phyloP scores from a whole-genome alignment of 2,113 vertebrate species.

The Phalacrocorax carbo region DNA sequence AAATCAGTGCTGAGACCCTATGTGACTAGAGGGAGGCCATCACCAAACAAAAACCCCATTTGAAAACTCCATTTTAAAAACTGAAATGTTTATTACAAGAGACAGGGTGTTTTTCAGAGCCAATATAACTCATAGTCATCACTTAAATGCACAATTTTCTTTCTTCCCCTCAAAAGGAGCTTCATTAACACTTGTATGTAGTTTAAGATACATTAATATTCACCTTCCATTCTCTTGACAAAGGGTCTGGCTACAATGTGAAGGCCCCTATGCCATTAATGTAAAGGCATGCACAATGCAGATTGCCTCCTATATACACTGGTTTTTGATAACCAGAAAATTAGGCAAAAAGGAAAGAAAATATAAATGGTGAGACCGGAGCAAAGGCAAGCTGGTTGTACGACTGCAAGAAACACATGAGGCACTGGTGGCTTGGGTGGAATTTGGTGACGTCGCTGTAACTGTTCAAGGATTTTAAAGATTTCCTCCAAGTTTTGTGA shows the following conservation, averaged over 20 bases:
- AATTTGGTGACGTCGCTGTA: not conserved
- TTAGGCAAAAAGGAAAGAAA: not conserved
- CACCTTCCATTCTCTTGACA: not conserved
- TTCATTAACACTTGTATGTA: not conserved
- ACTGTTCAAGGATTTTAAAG: not conserved
- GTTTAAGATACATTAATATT: not conserved
- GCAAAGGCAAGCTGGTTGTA: not conserved
- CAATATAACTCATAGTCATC: not conserved
- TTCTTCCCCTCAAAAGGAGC: not conserved
- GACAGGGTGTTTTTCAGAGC: not conserved
- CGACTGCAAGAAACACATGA: not conserved
- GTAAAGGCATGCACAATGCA: not conserved
- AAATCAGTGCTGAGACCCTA: not conserved
- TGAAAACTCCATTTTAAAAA: not conserved
- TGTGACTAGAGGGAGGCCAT: not conserved
- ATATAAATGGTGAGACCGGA: not conserved
- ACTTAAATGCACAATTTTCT: not conserved
- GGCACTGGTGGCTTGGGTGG: not conserved
- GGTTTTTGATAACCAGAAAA: not conserved
- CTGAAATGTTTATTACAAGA: not conserved
- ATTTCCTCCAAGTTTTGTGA: not conserved
- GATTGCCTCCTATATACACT: not conserved
- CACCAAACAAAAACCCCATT: not conserved
- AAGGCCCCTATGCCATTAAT: not conserved
- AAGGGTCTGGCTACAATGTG: not conserved